Evolutionary conservation across 2,888 invertebrate genomes (phyloP).

Genomic region (Acronicta leporina): DNA sequence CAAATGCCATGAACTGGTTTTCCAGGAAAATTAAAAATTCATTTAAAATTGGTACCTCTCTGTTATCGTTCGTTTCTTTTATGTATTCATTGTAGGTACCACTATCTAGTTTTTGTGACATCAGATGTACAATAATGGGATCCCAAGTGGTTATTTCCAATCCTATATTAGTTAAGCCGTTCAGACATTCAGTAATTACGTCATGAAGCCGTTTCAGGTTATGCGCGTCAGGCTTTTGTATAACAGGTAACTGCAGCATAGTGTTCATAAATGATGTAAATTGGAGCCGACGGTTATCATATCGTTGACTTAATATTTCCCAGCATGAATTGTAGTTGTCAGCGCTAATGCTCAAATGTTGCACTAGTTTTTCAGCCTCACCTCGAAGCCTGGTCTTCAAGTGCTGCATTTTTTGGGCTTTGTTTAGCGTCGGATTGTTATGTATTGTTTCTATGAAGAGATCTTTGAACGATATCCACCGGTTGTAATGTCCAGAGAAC

Average conservation of each 20-base stretch:
- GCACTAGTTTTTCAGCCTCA: conserved; percentile 10
- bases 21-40: conserved; percentile 19
- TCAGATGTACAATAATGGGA: conserved; percentile 17
- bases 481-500: conserved; percentile 9
- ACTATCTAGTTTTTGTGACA: conserved; percentile 20
- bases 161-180: conserved; percentile 13
- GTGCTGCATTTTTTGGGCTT: conserved; percentile 16
- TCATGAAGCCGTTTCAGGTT: conserved; percentile 20
- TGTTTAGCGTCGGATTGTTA: conserved; percentile 8
- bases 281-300: conserved; percentile 16
- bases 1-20: conserved; percentile 11
- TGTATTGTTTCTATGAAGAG: conserved; percentile 15
- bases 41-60: conserved; percentile 12
- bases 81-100: conserved; percentile 13
- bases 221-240: conserved; percentile 7
- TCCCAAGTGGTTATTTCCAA: conserved; percentile 10
- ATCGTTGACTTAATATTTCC: conserved; percentile 19
- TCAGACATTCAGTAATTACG: conserved; percentile 12
- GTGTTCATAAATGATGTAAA: conserved; percentile 8
- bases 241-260: not conserved
- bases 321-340: conserved; percentile 12
- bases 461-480: conserved; percentile 20
- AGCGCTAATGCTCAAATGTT: conserved; percentile 4
- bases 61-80: conserved; percentile 1
- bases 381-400: conserved; percentile 7